These are phyloP conservation scores for Amaurobius ferox DNA, from an alignment of 2,888 invertebrate genomes.

Conservation along the genomic window DNA sequence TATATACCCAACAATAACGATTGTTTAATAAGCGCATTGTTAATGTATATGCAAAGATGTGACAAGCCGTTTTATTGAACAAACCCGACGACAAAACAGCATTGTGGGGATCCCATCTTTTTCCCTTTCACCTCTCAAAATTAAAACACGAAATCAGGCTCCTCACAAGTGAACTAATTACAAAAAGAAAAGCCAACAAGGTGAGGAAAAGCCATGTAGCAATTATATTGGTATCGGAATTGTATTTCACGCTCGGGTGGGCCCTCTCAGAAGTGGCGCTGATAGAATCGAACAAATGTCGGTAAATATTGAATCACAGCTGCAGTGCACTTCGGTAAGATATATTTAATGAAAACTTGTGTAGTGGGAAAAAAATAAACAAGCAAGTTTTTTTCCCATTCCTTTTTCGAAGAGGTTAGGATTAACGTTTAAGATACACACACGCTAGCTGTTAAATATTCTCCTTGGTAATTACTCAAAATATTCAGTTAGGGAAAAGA, in stretches of 20 bases:
- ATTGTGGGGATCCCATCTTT: background rate
- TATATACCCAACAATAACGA: background rate
- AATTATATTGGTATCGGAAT: slow-evolving; percentile 41
- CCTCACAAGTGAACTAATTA: slow-evolving; percentile 36
- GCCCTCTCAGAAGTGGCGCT: slow-evolving; percentile 10
- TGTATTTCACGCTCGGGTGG: slow-evolving; percentile 51
- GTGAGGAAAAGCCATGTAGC: slow-evolving; percentile 24
- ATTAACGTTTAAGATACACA: too few relatives aligned
- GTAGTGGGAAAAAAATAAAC: too few relatives aligned
- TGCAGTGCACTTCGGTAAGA: too few relatives aligned
- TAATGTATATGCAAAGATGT: background rate
- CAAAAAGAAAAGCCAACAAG: slow-evolving; percentile 23
- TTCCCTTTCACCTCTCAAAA: background rate
- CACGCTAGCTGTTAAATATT: too few relatives aligned
- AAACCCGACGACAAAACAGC: background rate
- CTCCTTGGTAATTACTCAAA: too few relatives aligned
- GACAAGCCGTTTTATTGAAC: background rate
- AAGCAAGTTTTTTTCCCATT: too few relatives aligned
- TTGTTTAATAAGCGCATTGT: background rate
- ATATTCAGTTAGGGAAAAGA: too few relatives aligned
- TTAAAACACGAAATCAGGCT: background rate
- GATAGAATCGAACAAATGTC: background rate
- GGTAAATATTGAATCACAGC: background rate
- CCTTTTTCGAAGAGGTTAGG: too few relatives aligned
- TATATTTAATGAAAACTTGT: too few relatives aligned